A percentile compares a stretch with the other conserved stretches of the same genome.
phyloP scores from a whole-genome alignment of 2,113 vertebrate genomes.

The Syngnathus floridae region DNA sequence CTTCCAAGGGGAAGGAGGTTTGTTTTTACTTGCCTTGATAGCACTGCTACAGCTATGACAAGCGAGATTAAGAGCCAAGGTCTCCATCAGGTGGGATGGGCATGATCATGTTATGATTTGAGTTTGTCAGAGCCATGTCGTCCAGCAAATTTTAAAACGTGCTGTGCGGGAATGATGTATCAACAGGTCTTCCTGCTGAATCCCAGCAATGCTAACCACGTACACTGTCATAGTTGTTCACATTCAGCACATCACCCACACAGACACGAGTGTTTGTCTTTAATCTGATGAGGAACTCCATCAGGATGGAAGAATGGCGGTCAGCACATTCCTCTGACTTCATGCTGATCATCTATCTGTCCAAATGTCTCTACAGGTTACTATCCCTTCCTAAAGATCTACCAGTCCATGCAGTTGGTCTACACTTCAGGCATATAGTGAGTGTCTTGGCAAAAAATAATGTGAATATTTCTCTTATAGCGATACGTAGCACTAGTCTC shows the following conservation, averaged over 20 bases:
- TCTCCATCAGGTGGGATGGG: too few species aligned
- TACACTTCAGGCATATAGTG: constrained; percentile 92
- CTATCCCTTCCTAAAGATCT: constrained; percentile 89
- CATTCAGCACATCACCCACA: constrained; percentile 11
- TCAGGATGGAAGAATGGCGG: constrained; percentile 21
- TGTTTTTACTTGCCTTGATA: constrained; percentile 1
- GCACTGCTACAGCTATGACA: not conserved
- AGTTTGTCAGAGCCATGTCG: not conserved
- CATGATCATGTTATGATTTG: too few species aligned
- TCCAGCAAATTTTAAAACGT: not conserved
- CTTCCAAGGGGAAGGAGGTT: constrained; percentile 80
- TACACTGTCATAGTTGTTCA: not conserved
- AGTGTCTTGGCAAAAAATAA: constrained; percentile 47
- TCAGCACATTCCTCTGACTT: constrained; percentile 56
- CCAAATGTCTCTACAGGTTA: constrained; percentile 67
- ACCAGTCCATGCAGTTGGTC: constrained; percentile 91
- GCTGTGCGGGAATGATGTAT: constrained; percentile 4
- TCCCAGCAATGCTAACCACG: constrained; percentile 17
- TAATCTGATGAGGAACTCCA: constrained; percentile 49
- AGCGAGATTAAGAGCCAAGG: not conserved
- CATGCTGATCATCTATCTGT: constrained; percentile 16
- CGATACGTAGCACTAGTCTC: not conserved
- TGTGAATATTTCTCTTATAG: not conserved
- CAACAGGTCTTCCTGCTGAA: constrained; percentile 19
- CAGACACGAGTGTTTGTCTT: constrained; percentile 52